Evolutionary conservation across 2,888 invertebrate species (phyloP).

Genomic region (Trachelus iudaicus): DNA sequence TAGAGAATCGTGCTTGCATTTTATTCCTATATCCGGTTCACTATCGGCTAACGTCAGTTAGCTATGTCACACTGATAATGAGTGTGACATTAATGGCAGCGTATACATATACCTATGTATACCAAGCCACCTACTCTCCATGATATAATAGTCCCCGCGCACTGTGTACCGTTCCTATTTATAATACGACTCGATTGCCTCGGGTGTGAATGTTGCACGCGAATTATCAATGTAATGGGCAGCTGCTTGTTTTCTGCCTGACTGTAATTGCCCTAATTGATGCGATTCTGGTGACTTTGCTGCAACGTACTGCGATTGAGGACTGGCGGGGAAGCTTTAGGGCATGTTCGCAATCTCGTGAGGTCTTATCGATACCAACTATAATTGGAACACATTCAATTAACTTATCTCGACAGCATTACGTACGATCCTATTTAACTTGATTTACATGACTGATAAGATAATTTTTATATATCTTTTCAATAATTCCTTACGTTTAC

Average conservation of each 20-base stretch:
- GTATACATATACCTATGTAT: not conserved
- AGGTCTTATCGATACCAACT: not conserved
- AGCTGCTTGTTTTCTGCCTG: not conserved
- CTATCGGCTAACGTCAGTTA: not conserved
- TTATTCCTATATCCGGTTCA: not conserved
- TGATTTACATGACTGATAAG: not conserved
- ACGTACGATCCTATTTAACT: not conserved
- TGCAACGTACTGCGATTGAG: not conserved
- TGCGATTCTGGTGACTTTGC: not conserved
- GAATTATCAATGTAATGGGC: not conserved
- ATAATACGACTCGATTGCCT: not conserved
- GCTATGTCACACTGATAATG: not conserved
- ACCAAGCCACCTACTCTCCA: not conserved
- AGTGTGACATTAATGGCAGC: not conserved
- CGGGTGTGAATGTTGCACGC: not conserved
- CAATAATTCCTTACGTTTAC: not conserved
- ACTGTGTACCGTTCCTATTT: not conserved
- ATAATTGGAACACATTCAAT: not conserved
- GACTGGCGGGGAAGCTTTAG: not conserved
- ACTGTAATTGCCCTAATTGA: not conserved
- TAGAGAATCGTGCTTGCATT: not conserved
- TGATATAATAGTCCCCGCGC: not conserved
- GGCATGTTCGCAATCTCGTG: not conserved
- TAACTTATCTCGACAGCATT: not conserved
- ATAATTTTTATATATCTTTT: not conserved